These are phyloP conservation scores for Chaenogobius annularis DNA, from an alignment of 2,113 vertebrate genomes.

Conservation along the genomic window DNA sequence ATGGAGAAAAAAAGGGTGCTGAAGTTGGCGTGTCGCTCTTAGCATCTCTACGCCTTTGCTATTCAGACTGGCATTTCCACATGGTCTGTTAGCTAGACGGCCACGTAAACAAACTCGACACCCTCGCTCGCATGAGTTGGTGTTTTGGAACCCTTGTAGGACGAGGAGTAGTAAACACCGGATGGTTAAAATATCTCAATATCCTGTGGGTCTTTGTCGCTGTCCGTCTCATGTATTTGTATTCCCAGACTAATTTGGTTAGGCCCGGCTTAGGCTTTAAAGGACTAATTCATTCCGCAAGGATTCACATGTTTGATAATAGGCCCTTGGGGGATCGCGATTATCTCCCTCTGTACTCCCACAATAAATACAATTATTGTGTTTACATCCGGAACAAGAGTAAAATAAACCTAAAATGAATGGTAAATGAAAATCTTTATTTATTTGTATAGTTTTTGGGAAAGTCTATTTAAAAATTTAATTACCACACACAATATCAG, in stretches of 20 bases:
- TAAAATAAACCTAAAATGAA: constrained; percentile 9
- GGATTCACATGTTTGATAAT: constrained; percentile 38
- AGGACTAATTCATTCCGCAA: constrained; percentile 49
- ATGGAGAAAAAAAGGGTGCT: constrained; percentile 13
- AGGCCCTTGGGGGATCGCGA: constrained; percentile 19
- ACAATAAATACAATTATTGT: constrained; percentile 15
- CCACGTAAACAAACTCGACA: constrained; percentile 32
- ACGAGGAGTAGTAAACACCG: constrained; percentile 1
- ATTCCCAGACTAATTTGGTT: constrained; percentile 57
- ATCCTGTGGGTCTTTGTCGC: constrained; percentile 13
- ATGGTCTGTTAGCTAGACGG: constrained; percentile 36
- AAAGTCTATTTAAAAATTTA: not conserved
- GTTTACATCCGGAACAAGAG: constrained; percentile 22
- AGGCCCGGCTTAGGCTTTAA: constrained; percentile 43
- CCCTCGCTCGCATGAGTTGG: constrained; percentile 5
- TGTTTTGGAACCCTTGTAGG: constrained; percentile 18
- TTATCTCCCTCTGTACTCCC: constrained; percentile 11
- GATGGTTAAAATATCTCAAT: not conserved
- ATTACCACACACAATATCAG: not conserved
- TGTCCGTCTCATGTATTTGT: constrained; percentile 12
- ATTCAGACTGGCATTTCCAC: constrained; percentile 49
- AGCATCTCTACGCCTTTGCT: constrained; percentile 45
- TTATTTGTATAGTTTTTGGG: not conserved
- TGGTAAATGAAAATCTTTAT: not conserved
- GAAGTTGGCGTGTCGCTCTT: constrained; percentile 1